Percentiles rank a stretch among this genome's conserved stretches.
Conservation (phyloP, 2,888 invertebrate species). For the Conistra vaccinii region DNA sequence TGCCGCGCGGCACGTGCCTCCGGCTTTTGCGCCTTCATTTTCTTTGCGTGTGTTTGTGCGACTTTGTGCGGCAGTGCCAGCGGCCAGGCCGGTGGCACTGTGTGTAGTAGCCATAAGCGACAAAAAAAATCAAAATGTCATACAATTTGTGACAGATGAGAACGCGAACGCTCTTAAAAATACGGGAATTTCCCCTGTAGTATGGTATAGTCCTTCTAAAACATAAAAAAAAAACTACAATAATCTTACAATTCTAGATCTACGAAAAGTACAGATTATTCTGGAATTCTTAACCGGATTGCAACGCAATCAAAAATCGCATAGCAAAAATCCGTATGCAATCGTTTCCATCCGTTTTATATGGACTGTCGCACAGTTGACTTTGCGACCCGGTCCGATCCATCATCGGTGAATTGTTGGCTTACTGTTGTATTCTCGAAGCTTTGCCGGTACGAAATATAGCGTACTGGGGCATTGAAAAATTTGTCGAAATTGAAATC, state of each 20-base stretch:
- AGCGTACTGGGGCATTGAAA: background rate
- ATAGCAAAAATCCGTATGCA: constrained; percentile 46
- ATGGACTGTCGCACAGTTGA: constrained; percentile 53
- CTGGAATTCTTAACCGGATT: background rate
- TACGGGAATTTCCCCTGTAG: too few relatives aligned
- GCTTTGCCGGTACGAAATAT: constrained; percentile 9
- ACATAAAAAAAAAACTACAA: too few relatives aligned
- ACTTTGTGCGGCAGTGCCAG: too few relatives aligned
- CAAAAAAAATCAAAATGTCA: too few relatives aligned
- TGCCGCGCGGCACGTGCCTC: too few relatives aligned
- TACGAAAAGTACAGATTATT: background rate
- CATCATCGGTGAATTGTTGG: constrained; percentile 53
- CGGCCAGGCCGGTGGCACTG: too few relatives aligned
- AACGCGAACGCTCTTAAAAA: too few relatives aligned
- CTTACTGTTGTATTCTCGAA: constrained; percentile 36
- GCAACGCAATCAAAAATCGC: background rate
- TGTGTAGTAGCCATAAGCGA: too few relatives aligned
- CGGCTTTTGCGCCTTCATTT: too few relatives aligned
- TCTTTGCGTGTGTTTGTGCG: too few relatives aligned
- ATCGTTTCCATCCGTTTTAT: constrained; percentile 42
- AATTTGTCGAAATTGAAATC: background rate
- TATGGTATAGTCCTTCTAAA: too few relatives aligned
- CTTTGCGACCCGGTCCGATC: constrained; percentile 42
- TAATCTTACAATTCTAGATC: background rate
- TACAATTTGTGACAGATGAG: too few relatives aligned